Conservation (phyloP, 1,140 invertebrate genomes). For the Trichonephila inaurata region DNA sequence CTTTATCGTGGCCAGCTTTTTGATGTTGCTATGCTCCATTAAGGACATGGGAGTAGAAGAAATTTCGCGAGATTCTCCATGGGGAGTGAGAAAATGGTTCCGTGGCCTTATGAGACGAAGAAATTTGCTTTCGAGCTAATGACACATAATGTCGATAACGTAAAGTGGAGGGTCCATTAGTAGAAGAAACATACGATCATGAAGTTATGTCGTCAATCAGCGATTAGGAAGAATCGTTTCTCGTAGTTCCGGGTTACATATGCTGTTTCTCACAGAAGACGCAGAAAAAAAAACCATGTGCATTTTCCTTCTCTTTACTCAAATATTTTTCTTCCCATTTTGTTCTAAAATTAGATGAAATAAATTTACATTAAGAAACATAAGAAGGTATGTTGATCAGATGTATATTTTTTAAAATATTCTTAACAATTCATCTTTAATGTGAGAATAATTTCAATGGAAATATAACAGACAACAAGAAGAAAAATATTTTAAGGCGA, state of each 20-base stretch:
- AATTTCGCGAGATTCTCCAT: slow-evolving; percentile 24
- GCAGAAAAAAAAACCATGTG: neutral
- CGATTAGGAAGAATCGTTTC: slow-evolving; percentile 48
- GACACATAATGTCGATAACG: slow-evolving; percentile 72
- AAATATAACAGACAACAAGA: too few relatives aligned
- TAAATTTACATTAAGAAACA: too few relatives aligned
- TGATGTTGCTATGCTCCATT: slow-evolving; percentile 13
- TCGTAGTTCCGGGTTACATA: neutral
- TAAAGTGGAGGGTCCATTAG: slow-evolving; percentile 66
- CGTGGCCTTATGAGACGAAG: slow-evolving; percentile 42
- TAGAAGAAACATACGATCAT: slow-evolving; percentile 56
- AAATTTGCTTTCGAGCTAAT: slow-evolving; percentile 68
- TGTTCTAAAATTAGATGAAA: too few relatives aligned
- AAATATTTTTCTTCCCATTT: neutral
- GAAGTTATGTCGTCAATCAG: slow-evolving; percentile 53
- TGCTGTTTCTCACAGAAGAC: neutral
- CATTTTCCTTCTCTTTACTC: neutral
- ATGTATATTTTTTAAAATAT: too few relatives aligned
- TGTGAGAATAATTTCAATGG: too few relatives aligned
- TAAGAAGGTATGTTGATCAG: too few relatives aligned
- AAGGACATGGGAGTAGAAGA: slow-evolving; percentile 2
- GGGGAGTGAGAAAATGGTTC: slow-evolving; percentile 57
- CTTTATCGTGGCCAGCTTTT: neutral
- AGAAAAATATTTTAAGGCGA: too few relatives aligned
- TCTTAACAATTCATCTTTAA: too few relatives aligned